phyloP scores from a whole-genome alignment of 2,888 invertebrate species.

The Ophioninae sp. region DNA sequence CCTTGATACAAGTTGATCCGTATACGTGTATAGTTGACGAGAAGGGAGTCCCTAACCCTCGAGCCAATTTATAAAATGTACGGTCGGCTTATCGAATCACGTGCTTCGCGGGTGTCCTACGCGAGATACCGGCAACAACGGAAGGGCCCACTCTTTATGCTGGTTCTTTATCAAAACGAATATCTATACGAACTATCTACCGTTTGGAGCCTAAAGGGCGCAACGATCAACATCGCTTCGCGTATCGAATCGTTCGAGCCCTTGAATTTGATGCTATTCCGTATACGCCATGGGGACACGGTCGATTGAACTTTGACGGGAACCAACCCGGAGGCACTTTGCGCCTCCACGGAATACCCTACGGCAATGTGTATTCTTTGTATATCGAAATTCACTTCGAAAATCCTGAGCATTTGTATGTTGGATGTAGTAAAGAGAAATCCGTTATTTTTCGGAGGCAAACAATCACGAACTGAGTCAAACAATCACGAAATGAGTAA shows the following conservation, averaged over 20 bases:
- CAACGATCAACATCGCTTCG: neutral
- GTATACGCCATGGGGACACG: constrained; percentile 18
- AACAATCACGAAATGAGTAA: no score
- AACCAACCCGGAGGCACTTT: constrained; percentile 23
- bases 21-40: neutral
- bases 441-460: no score
- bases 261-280: constrained; percentile 12
- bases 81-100: constrained; percentile 61
- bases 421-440: no score
- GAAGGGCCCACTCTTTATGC: constrained; percentile 24
- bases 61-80: constrained; percentile 56
- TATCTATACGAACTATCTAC: neutral
- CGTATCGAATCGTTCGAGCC: constrained; percentile 10
- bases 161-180: neutral
- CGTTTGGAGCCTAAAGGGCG: constrained; percentile 19
- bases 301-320: constrained; percentile 25
- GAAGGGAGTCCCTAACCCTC: constrained; percentile 10
- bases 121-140: constrained; percentile 47
- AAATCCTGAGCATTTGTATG: no score
- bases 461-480: no score
- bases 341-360: constrained; percentile 14
- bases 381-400: no score
- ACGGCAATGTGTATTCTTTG: neutral
- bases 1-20: constrained; percentile 1
- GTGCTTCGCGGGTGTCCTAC: constrained; percentile 60